phyloP scores from a whole-genome alignment of 2,888 invertebrate species.

The Poecilus cupreus region DNA sequence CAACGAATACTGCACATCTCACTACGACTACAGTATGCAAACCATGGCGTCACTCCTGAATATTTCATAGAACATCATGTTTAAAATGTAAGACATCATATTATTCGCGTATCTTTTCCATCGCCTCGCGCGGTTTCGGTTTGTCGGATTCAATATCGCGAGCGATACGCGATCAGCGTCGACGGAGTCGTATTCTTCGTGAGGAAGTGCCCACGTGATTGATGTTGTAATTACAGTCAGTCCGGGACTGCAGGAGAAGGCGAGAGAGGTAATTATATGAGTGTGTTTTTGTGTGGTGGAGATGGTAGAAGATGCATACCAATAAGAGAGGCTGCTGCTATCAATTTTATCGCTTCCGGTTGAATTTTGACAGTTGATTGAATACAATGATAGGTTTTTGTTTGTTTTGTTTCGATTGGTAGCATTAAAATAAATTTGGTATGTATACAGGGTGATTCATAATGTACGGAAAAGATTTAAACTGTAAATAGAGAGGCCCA shows the following conservation, averaged over 20 bases:
- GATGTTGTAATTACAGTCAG: not conserved
- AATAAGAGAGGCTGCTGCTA: not conserved
- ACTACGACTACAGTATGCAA: conserved; percentile 4
- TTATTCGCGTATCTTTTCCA: not conserved
- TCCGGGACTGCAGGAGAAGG: not conserved
- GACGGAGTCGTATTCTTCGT: not conserved
- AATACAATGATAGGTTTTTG: not conserved
- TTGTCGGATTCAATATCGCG: not conserved
- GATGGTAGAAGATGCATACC: not conserved
- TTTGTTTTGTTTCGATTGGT: not conserved
- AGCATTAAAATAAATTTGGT: too few relatives aligned
- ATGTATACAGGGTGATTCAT: too few relatives aligned
- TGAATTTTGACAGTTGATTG: not conserved
- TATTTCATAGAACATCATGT: conserved; percentile 24
- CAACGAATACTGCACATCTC: not conserved
- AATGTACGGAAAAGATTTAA: too few relatives aligned
- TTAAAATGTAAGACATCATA: conserved; percentile 14
- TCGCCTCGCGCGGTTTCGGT: not conserved
- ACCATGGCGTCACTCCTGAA: conserved; percentile 15
- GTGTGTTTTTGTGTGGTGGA: not conserved
- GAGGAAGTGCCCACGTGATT: not conserved
- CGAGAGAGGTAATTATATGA: not conserved
- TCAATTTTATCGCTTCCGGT: not conserved
- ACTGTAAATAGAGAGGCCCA: too few relatives aligned
- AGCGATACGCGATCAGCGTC: not conserved